Percentiles rank a stretch among this genome's conserved stretches.
phyloP scores from a whole-genome alignment of 2,888 invertebrate species.

The Polylopha cassiicola region DNA sequence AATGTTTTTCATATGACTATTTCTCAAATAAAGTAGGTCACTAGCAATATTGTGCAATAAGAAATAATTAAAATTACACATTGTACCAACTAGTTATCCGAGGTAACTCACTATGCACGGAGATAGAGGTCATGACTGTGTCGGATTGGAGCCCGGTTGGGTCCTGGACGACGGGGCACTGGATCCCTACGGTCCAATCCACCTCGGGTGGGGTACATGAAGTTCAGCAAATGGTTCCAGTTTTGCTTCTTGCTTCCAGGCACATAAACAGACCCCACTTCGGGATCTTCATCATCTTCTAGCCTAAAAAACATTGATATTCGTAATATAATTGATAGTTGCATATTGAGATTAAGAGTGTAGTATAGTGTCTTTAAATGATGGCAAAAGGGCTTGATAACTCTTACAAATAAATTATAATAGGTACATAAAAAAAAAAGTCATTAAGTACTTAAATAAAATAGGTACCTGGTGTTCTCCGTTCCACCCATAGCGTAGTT shows the following conservation, averaged over 20 bases:
- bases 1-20: background rate
- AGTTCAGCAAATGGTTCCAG: constrained; percentile 95
- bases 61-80: background rate
- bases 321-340: too few relatives aligned
- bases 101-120: constrained; percentile 90
- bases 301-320: constrained; percentile 44
- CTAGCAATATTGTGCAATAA: background rate
- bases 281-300: constrained; percentile 79
- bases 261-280: constrained; percentile 89
- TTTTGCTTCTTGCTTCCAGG: constrained; percentile 94
- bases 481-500: constrained; percentile 78
- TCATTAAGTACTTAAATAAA: background rate
- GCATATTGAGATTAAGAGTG: too few relatives aligned
- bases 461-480: constrained; percentile 80
- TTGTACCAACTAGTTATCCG: background rate
- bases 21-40: background rate
- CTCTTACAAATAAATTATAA: background rate
- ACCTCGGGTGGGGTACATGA: constrained; percentile 86
- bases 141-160: constrained; percentile 72
- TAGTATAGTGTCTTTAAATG: too few relatives aligned
- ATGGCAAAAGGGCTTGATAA: too few relatives aligned
- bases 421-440: background rate
- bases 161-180: constrained; percentile 45
- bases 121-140: constrained; percentile 96
- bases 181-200: constrained; percentile 45